These are phyloP conservation scores for Alcedo atthis DNA, from an alignment of 2,797 vertebrate species.

Conservation along the genomic window DNA sequence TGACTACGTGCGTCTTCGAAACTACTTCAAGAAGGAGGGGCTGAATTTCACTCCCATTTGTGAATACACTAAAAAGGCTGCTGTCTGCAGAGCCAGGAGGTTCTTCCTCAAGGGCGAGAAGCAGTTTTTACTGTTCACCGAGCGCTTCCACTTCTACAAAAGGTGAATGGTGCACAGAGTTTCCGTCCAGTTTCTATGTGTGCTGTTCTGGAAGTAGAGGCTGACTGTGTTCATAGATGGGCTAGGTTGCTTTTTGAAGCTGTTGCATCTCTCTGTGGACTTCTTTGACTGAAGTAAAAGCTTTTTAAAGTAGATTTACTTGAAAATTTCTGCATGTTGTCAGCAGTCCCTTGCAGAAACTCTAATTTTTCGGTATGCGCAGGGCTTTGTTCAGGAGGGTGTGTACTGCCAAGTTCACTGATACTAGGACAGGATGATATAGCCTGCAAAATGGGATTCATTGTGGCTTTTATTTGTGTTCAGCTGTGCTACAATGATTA, in stretches of 20 bases:
- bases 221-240: not conserved
- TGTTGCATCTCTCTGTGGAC: not conserved
- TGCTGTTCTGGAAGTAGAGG: not conserved
- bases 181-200: not conserved
- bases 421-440: not conserved
- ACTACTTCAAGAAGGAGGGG: conserved; percentile 93
- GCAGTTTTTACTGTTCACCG: conserved; percentile 92
- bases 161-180: conserved; percentile 76
- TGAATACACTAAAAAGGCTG: conserved; percentile 88
- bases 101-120: conserved; percentile 90
- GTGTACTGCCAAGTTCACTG: not conserved
- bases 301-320: not conserved
- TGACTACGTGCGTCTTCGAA: conserved; percentile 93
- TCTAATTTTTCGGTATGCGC: not conserved
- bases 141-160: conserved; percentile 98
- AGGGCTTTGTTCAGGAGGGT: not conserved
- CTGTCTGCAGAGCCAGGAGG: conserved; percentile 87
- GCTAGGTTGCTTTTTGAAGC: not conserved
- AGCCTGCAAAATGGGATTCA: not conserved
- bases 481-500: not conserved
- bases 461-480: not conserved
- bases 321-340: not conserved
- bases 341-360: not conserved
- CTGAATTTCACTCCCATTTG: conserved; percentile 88
- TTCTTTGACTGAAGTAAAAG: not conserved